Conservation (phyloP, 2,888 invertebrate genomes). For the Acanthosepion esculentum region DNA sequence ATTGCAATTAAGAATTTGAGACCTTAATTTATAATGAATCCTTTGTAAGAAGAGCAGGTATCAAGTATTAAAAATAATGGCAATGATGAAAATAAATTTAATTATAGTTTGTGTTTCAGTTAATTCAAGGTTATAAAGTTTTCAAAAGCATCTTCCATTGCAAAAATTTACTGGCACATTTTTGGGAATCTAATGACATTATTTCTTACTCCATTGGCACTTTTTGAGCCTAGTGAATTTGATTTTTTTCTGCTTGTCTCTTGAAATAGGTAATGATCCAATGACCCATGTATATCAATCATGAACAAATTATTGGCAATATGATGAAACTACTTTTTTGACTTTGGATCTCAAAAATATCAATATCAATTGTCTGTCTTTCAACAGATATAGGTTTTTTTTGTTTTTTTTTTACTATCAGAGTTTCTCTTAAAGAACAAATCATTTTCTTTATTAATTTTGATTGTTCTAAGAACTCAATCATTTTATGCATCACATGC, state of each 20-base stretch:
- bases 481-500: background rate
- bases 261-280: background rate
- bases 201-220: slow-evolving; percentile 11
- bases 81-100: no score
- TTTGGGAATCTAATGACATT: background rate
- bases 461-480: background rate
- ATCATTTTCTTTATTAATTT: slow-evolving; percentile 33
- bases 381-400: background rate
- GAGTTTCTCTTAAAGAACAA: background rate
- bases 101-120: background rate
- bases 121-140: background rate
- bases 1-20: no score
- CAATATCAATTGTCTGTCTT: slow-evolving; percentile 21
- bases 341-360: background rate
- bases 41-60: no score
- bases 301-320: slow-evolving; percentile 33
- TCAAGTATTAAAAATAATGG: no score
- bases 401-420: background rate
- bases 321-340: background rate
- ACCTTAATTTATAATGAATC: no score
- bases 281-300: slow-evolving; percentile 6
- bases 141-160: background rate
- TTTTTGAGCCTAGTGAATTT: background rate
- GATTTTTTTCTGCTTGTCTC: background rate
- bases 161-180: background rate